Base-by-base conservation (phyloP, 2,888 invertebrate genomes). In the Buathra laborator region DNA sequence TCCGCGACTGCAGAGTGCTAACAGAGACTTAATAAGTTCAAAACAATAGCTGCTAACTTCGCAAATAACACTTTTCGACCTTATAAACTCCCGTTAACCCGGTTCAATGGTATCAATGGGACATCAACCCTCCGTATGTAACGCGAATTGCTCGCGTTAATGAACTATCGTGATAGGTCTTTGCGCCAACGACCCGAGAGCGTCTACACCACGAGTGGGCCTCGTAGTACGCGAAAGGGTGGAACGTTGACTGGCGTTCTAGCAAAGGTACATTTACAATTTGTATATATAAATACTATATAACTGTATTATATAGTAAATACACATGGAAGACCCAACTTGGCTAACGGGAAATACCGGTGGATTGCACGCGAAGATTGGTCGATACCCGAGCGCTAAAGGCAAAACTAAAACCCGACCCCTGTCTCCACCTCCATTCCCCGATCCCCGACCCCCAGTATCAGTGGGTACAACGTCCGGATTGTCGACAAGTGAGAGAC, bases 321-420 rank as follows among this genome's bases (percentile, higher is more conserved):
- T 62, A 62, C 32, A 32, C 7, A 16, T 7, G 24, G 19, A 66
- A 66, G 56, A 12, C 2, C 46, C 14, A 16, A 14, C 24, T 16
- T 10, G 16, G 10, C n/a, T n/a, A 66, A 71, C 16, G 51, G 29
- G 56, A 70, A 79, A 78, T 85, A 68, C 79, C 81, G 79, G 29
- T 46, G 71, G 72, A 83, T 68, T 78, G 74, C 82, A 83, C 79
- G 79, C 82, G 76, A 86, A 83, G 85, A 87, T 86, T 87, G 86
- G 86, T 87, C 87, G 85, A 87, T 87, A 87, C 74, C 64, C 70
- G 14, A 19, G 43, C 32, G 46, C 66, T 7, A 24, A 68, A 80
- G 16, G 44, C 37, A 51, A 85, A 83, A 80, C 67, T 44, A 64
- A 78, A 80, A 83, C n/a, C 9, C 68, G 79, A 68, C 24, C 44